Evolutionary conservation across 2,888 invertebrate genomes (phyloP).

Genomic region (Cybosia mesomella): DNA sequence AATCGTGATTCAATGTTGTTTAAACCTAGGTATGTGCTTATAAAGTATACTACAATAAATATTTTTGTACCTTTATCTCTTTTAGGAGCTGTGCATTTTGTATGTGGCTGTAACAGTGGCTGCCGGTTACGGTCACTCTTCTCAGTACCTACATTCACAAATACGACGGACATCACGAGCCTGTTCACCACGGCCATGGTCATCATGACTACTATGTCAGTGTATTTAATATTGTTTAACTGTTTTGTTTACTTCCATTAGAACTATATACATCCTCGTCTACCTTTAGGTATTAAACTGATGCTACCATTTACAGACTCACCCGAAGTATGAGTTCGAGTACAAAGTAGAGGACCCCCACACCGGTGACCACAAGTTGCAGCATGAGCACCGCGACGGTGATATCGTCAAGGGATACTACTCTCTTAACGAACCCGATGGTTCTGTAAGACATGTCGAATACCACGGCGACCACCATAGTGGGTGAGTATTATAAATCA

Average conservation of each 20-base stretch:
- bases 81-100: constrained; percentile 35
- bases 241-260: background rate
- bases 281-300: background rate
- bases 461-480: constrained; percentile 73
- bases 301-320: constrained; percentile 34
- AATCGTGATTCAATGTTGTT: too few species aligned
- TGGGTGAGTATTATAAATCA: constrained; percentile 6
- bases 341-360: constrained; percentile 71
- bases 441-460: constrained; percentile 81
- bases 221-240: constrained; percentile 8
- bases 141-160: constrained; percentile 58
- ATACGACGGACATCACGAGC: constrained; percentile 66
- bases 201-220: constrained; percentile 47
- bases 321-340: constrained; percentile 54
- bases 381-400: constrained; percentile 81
- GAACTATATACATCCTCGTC: background rate
- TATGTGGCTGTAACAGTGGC: constrained; percentile 24
- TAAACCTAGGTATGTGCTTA: too few species aligned
- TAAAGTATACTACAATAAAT: too few species aligned
- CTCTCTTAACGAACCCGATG: constrained; percentile 79
- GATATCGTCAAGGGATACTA: constrained; percentile 72
- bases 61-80: background rate
- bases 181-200: constrained; percentile 58
- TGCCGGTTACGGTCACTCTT: constrained; percentile 40
- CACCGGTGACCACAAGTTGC: constrained; percentile 83